Conservation (phyloP, 2,888 invertebrate genomes). For the Archips crataeganus region DNA sequence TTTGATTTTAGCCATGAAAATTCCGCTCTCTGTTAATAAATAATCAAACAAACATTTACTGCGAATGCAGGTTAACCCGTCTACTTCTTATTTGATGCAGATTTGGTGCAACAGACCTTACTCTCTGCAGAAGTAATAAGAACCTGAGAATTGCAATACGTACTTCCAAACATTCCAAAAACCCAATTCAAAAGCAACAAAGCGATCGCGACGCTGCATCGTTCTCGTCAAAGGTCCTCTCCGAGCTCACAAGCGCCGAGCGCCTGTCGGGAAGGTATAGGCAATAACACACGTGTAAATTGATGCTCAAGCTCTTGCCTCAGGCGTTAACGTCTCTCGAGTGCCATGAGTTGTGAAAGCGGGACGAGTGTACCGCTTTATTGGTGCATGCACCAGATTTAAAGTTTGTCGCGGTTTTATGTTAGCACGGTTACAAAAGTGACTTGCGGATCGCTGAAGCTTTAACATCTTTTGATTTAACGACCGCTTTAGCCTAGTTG, state of each 20-base stretch:
- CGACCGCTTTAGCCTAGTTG: too few relatives aligned
- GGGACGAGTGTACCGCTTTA: neutral
- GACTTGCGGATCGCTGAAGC: too few relatives aligned
- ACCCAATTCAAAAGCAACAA: neutral
- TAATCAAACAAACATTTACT: too few relatives aligned
- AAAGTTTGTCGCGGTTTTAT: neutral
- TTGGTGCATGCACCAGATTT: neutral
- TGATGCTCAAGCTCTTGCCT: constrained; percentile 43
- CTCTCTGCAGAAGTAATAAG: neutral
- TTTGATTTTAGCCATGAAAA: too few relatives aligned
- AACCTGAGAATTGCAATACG: neutral
- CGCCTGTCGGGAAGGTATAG: constrained; percentile 35
- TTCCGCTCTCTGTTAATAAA: too few relatives aligned
- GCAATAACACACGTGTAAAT: constrained; percentile 48
- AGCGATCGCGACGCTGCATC: constrained; percentile 7
- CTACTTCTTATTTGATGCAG: too few relatives aligned
- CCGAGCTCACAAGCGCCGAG: constrained; percentile 8
- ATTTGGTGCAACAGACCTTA: neutral
- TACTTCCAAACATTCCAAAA: neutral
- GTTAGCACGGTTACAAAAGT: too few relatives aligned
- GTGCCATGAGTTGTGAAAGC: constrained; percentile 7
- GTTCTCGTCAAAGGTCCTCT: constrained; percentile 9
- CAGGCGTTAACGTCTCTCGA: constrained; percentile 45
- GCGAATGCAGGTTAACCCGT: too few relatives aligned
- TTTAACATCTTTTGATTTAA: too few relatives aligned